A percentile compares a stretch with the other conserved stretches of the same genome.
phyloP scores from a whole-genome alignment of 2,888 invertebrate species.

The Sinelater perroti region DNA sequence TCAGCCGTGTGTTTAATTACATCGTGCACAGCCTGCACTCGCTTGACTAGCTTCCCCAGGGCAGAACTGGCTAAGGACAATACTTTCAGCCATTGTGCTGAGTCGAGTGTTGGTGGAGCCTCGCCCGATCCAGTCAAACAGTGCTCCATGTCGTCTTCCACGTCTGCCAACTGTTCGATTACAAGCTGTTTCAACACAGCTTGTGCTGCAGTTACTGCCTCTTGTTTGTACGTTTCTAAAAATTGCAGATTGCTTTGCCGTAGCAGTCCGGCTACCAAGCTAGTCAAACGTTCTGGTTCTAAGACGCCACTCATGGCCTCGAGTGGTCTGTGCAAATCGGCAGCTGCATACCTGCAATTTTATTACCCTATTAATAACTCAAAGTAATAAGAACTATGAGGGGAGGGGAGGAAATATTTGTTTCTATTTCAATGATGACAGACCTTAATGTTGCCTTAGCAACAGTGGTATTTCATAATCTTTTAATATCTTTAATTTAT shows the following conservation, averaged over 20 bases:
- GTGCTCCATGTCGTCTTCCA: conserved; percentile 64
- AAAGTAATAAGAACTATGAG: conserved; percentile 3
- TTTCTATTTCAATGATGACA: too few species aligned
- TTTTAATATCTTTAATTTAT: too few species aligned
- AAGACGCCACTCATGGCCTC: conserved; percentile 69
- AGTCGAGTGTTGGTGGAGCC: conserved; percentile 56
- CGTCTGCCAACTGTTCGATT: conserved; percentile 77
- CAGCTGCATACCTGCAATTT: conserved; percentile 74
- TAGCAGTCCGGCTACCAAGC: conserved; percentile 83
- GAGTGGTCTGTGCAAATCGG: conserved; percentile 87
- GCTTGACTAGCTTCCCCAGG: conserved; percentile 70
- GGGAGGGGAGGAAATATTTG: too few species aligned
- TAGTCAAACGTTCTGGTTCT: conserved; percentile 77
- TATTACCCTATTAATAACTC: neutral
- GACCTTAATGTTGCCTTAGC: too few species aligned
- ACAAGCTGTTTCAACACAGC: conserved; percentile 88
- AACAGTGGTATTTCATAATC: too few species aligned
- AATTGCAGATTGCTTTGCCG: conserved; percentile 89
- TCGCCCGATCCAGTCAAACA: conserved; percentile 64
- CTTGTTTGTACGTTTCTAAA: conserved; percentile 85
- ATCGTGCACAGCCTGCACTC: conserved; percentile 78
- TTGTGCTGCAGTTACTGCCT: conserved; percentile 88
- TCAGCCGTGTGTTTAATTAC: conserved; percentile 81
- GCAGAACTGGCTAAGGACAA: conserved; percentile 56
- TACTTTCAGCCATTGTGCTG: conserved; percentile 58